These are phyloP conservation scores for Euglossa dilemma DNA, from an alignment of 1,140 invertebrate species.

Conservation along the genomic window DNA sequence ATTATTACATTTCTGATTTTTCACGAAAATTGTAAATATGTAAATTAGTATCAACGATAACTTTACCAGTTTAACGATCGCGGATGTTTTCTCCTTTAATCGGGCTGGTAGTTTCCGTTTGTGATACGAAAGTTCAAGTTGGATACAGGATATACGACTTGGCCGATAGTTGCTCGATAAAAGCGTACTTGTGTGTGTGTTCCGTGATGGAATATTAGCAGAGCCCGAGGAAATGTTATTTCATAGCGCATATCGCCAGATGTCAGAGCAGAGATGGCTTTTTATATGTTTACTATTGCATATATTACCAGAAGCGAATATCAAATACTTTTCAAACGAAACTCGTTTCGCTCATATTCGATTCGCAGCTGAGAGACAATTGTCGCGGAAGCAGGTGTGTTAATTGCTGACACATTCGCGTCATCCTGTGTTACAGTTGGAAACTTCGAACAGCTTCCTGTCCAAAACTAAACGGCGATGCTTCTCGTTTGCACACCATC, in stretches of 20 bases:
- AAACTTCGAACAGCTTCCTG: conserved; percentile 9
- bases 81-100: background rate
- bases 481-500: background rate
- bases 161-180: background rate
- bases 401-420: background rate
- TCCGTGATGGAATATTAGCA: background rate
- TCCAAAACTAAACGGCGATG: background rate
- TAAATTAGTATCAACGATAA: too few relatives aligned
- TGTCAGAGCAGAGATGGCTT: too few relatives aligned
- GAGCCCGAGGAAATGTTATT: background rate
- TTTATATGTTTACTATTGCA: too few relatives aligned
- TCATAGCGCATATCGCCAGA: background rate
- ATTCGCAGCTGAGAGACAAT: background rate
- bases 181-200: background rate
- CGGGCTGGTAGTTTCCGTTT: background rate
- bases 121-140: background rate
- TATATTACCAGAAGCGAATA: too few relatives aligned
- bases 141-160: background rate
- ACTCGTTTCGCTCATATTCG: background rate
- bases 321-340: background rate
- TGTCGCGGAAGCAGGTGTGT: background rate
- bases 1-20: too few relatives aligned
- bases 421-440: background rate
- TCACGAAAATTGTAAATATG: too few relatives aligned
- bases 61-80: too few relatives aligned